Evolutionary conservation across 2,888 invertebrate genomes (phyloP).

Genomic region (Tortrix viridana): DNA sequence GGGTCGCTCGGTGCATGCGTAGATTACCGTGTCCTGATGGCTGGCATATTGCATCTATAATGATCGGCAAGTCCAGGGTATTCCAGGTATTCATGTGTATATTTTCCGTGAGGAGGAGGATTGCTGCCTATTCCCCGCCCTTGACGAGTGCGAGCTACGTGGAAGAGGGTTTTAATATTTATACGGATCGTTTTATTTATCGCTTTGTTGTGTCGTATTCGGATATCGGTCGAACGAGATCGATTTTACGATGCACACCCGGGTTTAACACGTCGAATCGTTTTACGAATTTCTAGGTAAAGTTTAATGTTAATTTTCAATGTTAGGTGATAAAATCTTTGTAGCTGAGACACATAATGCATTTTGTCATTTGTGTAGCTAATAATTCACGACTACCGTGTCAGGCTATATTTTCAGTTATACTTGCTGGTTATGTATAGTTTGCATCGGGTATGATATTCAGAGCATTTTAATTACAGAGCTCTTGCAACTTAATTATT

Average conservation of each 20-base stretch:
- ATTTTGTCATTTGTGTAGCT: too few species aligned
- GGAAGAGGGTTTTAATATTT: constrained; percentile 19
- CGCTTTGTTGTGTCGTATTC: constrained; percentile 21
- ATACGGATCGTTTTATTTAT: not conserved
- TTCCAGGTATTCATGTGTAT: constrained; percentile 20
- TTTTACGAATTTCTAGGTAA: constrained; percentile 14
- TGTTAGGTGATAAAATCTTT: not conserved
- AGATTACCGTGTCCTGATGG: constrained; percentile 52
- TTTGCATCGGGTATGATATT: not conserved
- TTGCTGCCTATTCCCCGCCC: constrained; percentile 7
- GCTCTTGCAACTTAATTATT: not conserved
- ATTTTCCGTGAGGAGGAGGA: constrained; percentile 6
- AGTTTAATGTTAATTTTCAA: not conserved
- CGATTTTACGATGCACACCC: constrained; percentile 16
- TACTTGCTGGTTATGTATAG: not conserved
- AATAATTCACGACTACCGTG: not conserved
- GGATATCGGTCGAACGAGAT: constrained; percentile 4
- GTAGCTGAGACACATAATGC: too few species aligned
- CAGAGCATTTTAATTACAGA: too few species aligned
- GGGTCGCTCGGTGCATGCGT: constrained; percentile 66
- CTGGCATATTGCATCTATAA: constrained; percentile 64
- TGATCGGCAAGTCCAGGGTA: constrained; percentile 50
- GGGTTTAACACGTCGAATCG: constrained; percentile 8
- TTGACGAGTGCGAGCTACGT: constrained; percentile 5
- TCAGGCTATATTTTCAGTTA: not conserved